Evolutionary conservation across 2,113 vertebrate genomes (phyloP), one percentile per base, ranked within the genome.

Genomic region (Melanerpes aurifrons): DNA sequence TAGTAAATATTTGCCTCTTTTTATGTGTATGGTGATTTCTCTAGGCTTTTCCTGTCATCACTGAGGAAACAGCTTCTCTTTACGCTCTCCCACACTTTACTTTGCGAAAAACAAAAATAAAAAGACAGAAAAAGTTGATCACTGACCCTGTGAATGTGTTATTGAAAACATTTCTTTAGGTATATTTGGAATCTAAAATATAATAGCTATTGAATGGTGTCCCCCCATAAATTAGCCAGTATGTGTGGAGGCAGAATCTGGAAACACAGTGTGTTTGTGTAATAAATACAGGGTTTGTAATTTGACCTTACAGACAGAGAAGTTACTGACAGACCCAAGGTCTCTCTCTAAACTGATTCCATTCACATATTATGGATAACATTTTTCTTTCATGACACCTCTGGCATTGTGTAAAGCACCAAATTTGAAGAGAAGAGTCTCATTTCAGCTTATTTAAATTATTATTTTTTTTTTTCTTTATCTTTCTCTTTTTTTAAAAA

Each of bases 1-100:
- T 87, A 64, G 87, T 71, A 90, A 79, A 93, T 90, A 59, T 89
- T 89, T 93, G 57, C 19, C 61, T 92, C 48, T 77, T 82, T 80
- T 82, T 77, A 62, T 59, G 57, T 22, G 43, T 53, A 40, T 47
- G 37, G n/a, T 83, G 57, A 69, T 66, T 80, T 92, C 62, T 81
- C 24, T 20, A 58, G 75, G 76, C 75, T 92, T 93, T 91, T 74
- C 69, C 66, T 96, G 87, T 91, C 82, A 69, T 64, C 75, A 61
- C 75, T 5, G 50, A 53, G 53, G 37, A 67, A 32, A 9, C 29
- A 80, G 28, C 7, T 8, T 67, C 58, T 86, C 45, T 24, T 87
- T 64, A 35, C 53, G 20, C n/a, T 80, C 19, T 83, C 32, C n/a
- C 32, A 57, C 6, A 4, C 7, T 70, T 35, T 47, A 54, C 62